Base-by-base conservation (phyloP, 2,888 invertebrate species). In the Volucella inflata region DNA sequence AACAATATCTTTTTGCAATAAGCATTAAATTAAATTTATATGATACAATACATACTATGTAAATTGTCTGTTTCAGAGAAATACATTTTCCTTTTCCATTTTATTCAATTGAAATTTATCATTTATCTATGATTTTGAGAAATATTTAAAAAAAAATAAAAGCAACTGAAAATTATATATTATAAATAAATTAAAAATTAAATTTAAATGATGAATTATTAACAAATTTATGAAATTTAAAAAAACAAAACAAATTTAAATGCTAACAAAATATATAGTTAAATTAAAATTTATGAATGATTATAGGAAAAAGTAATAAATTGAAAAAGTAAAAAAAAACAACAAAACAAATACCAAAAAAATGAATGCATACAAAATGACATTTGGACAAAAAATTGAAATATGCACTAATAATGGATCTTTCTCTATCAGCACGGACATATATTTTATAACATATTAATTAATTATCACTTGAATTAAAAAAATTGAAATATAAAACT, bases 351-450 rank as follows among this genome's bases (percentile, higher is more conserved):
- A 21, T 2, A 21, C 21, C 1, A 1, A 30, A 30, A 30, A 30
- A 68, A 77, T 62, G 60, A 60, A 60, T 70, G 64, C 62, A 71
- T 70, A 64, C 55, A 70, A 70, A 62, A 51, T 8, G 51, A 60
- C 59, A 76, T 76, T 76, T 67, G 67, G 67, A 62, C 68, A 64
- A 55, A 67, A 40, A 71, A 62, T 38, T 50, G 30, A 77, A 77
- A 78, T 46, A 78, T 70, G 77, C 77, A 78, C 77, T 78, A 70
- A 68, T 78, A 78, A 78, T 70, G 77, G 64, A 78, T 64, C 77
- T 78, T 78, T 79, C 78, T 79, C 71, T 79, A 78, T 78, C 78
- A 71, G 78, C 78, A 79, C 78, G 57, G 65, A 71, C 59, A 79
- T 79, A 79, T 79, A 79, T 79, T 79, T 79, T 79, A 79, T 79